Evolutionary conservation across 2,797 vertebrate genomes (phyloP).

Genomic region (Pseudocheirus occidentalis): DNA sequence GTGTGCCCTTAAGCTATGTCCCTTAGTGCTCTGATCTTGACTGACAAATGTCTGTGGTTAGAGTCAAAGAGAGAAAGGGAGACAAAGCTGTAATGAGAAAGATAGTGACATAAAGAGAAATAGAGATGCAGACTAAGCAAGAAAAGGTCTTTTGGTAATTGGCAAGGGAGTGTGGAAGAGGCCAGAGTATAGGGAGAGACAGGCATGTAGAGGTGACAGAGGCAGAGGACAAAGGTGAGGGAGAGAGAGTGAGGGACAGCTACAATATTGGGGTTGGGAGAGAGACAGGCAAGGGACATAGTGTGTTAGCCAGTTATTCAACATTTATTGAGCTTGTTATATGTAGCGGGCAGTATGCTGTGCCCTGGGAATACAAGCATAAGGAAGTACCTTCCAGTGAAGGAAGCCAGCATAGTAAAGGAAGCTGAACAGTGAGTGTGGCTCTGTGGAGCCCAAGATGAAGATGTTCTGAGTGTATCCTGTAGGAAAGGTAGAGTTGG

Average conservation of each 20-base stretch:
- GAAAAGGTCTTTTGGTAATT: background rate
- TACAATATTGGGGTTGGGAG: constrained; percentile 25
- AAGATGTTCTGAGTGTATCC: background rate
- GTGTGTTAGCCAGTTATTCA: constrained; percentile 4
- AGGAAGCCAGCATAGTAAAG: constrained; percentile 14
- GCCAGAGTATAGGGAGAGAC: background rate
- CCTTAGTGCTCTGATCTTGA: too few relatives aligned
- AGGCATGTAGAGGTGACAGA: too few relatives aligned
- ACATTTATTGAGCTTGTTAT: background rate
- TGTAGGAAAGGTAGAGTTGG: background rate
- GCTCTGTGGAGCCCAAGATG: background rate
- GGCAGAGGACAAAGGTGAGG: background rate
- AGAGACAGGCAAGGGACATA: background rate
- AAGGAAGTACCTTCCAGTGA: constrained; percentile 28
- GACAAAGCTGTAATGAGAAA: too few relatives aligned
- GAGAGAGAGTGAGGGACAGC: background rate
- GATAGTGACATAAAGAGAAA: background rate
- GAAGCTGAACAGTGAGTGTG: background rate
- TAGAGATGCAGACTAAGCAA: background rate
- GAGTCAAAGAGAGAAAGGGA: too few relatives aligned
- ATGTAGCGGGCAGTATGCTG: background rate
- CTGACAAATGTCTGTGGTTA: too few relatives aligned
- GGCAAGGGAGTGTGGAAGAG: background rate
- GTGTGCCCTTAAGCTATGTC: too few relatives aligned
- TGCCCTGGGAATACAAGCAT: background rate